A percentile compares a stretch with the other conserved stretches of the same genome.
Evolutionary conservation across 1,140 invertebrate species (phyloP).

Genomic region (Papilio helenus): DNA sequence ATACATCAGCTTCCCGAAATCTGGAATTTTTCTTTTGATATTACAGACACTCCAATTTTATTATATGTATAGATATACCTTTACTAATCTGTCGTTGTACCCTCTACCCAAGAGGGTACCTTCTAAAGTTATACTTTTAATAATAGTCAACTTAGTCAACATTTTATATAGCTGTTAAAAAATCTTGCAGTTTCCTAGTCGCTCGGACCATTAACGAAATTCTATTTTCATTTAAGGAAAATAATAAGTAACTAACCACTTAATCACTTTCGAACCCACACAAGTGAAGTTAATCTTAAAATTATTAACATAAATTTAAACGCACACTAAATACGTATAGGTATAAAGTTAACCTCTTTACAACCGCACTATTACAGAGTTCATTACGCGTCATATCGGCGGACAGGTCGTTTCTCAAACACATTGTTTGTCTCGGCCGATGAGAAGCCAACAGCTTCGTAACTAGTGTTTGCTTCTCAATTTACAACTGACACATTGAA

Average conservation of each 20-base stretch:
- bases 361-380: conserved; percentile 63
- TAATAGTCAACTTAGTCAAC: too few relatives aligned
- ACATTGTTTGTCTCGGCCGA: conserved; percentile 67
- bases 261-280: conserved; percentile 15
- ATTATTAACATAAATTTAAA: conserved; percentile 40
- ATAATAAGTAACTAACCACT: conserved; percentile 1
- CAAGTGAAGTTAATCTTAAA: background rate
- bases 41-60: too few relatives aligned
- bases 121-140: too few relatives aligned
- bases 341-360: conserved; percentile 54
- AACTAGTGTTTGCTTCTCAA: conserved; percentile 80
- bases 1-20: too few relatives aligned
- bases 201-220: background rate
- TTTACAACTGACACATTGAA: conserved; percentile 77
- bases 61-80: too few relatives aligned
- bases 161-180: too few relatives aligned
- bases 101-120: too few relatives aligned
- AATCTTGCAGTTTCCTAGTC: background rate
- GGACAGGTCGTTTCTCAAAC: conserved; percentile 75
- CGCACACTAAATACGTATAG: conserved; percentile 1
- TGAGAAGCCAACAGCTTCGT: conserved; percentile 51
- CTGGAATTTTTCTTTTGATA: too few relatives aligned
- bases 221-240: background rate
- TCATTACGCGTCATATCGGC: conserved; percentile 68
- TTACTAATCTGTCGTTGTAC: too few relatives aligned